Percentiles rank a stretch among this genome's conserved stretches.
Evolutionary conservation across 2,113 vertebrate species (phyloP).

Genomic region (Pteronura brasiliensis): DNA sequence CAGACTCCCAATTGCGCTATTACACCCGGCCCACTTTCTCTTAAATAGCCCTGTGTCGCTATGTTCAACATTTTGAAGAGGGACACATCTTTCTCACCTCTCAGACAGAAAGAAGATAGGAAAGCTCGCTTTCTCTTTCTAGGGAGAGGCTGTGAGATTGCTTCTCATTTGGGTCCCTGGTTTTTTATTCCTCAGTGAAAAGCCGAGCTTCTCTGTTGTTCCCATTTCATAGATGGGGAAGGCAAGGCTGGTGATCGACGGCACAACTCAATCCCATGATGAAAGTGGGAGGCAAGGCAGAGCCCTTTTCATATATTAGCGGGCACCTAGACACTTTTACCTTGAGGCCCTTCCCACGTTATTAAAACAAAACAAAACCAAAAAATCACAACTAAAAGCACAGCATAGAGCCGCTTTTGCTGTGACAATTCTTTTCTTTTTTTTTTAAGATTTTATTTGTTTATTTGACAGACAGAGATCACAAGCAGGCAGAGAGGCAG

Average conservation of each 20-base stretch:
- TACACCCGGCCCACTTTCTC: slow-evolving; percentile 49
- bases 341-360: background rate
- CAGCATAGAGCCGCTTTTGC: background rate
- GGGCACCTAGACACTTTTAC: background rate
- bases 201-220: background rate
- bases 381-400: background rate
- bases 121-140: background rate
- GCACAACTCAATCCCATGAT: background rate
- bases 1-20: slow-evolving; percentile 68
- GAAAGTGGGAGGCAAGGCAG: no score
- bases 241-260: background rate
- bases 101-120: background rate
- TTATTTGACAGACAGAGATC: no score
- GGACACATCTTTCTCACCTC: slow-evolving; percentile 43
- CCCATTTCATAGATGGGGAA: slow-evolving; percentile 47
- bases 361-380: background rate
- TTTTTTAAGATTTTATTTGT: no score
- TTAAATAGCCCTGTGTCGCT: slow-evolving; percentile 60
- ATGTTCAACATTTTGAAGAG: slow-evolving; percentile 26
- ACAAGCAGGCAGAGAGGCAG: no score
- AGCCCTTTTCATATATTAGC: background rate
- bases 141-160: background rate
- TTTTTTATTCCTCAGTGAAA: background rate
- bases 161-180: background rate
- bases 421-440: no score